These are phyloP conservation scores for Phyllotreta striolata DNA, from an alignment of 2,888 invertebrate species.

Conservation along the genomic window DNA sequence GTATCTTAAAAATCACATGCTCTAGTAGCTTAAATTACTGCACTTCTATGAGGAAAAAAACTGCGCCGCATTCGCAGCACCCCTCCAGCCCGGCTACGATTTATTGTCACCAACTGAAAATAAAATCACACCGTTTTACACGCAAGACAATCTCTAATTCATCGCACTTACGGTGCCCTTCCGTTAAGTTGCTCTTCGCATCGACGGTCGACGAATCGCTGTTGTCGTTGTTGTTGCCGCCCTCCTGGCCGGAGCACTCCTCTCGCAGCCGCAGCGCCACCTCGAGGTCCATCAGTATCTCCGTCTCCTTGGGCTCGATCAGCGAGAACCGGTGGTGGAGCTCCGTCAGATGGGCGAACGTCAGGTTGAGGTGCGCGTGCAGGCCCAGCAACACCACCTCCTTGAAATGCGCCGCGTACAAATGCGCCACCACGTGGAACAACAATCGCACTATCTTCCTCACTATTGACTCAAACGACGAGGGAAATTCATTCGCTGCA, in stretches of 20 bases:
- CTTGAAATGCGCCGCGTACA: constrained; percentile 97
- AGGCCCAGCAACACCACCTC: constrained; percentile 92
- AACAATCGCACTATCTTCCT: constrained; percentile 95
- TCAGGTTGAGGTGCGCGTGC: constrained; percentile 96
- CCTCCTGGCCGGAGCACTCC: constrained; percentile 55
- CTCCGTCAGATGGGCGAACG: constrained; percentile 95
- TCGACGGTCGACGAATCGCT: constrained; percentile 47
- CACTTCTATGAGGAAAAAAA: constrained; percentile 32
- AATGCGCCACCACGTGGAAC: constrained; percentile 98
- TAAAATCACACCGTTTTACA: background rate
- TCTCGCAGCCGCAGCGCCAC: constrained; percentile 76
- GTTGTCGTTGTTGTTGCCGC: constrained; percentile 51
- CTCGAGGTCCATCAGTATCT: constrained; percentile 91
- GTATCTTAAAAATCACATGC: constrained; percentile 49
- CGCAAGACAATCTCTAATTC: background rate
- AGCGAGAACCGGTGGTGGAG: constrained; percentile 86
- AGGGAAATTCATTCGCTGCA: constrained; percentile 91
- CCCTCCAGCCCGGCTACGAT: constrained; percentile 34
- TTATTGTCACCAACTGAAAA: constrained; percentile 35
- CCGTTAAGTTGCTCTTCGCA: constrained; percentile 34
- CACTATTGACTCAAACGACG: constrained; percentile 92
- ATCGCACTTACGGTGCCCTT: constrained; percentile 39
- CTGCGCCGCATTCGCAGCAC: constrained; percentile 36
- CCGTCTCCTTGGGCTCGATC: constrained; percentile 95
- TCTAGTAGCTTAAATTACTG: constrained; percentile 43